Evolutionary conservation across 2,113 vertebrate species (phyloP), one percentile per base, ranked within the genome.

Genomic region (Pseudolaguvia tuberculata): DNA sequence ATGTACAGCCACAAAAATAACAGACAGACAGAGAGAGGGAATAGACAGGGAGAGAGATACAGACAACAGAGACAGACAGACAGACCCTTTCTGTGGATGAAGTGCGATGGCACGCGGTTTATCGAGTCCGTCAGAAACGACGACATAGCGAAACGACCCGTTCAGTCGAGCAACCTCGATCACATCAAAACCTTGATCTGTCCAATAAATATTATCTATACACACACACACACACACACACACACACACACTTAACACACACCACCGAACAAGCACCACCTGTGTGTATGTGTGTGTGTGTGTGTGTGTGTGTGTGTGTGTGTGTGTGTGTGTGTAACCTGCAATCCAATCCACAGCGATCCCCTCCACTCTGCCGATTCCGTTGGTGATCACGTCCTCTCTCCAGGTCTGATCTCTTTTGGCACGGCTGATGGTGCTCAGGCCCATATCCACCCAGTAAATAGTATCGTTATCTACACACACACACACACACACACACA

Each of bases 121-220:
- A 88, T 98, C 97, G 83, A 98, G 88, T 29, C 96, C 96, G 85
- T 98, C 95, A 0, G 96, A 98, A 79, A 99, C 94, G 79, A 99
- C 96, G 78, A 99, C 97, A 0, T 98, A 98, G 70, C 96, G 93
- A 89, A 97, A 99, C 35, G 96, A 98, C 21, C 97, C 97, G 0
- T 99, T 98, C 70, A 99, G 89, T 76, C 97, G 86, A 79, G 97
- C 95, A 12, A 98, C 97, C 81, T 98, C 97, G 0, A 99, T 99
- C 67, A 99, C 97, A 0, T 99, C 97, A 0, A 99, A 99, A 73
- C 97, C 97, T 84, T 99, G 97, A 84, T 99, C 97, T 0, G 97
- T 99, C 97, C 97, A 99, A 83, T 99, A 99, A 85, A 99, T 99
- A 87, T 99, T 99, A 78, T 95, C 97, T 99, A 84, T 56, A 76